Percentiles rank a stretch among this genome's conserved stretches.
phyloP scores from a whole-genome alignment of 2,113 vertebrate species.

The Lamprotornis superbus region DNA sequence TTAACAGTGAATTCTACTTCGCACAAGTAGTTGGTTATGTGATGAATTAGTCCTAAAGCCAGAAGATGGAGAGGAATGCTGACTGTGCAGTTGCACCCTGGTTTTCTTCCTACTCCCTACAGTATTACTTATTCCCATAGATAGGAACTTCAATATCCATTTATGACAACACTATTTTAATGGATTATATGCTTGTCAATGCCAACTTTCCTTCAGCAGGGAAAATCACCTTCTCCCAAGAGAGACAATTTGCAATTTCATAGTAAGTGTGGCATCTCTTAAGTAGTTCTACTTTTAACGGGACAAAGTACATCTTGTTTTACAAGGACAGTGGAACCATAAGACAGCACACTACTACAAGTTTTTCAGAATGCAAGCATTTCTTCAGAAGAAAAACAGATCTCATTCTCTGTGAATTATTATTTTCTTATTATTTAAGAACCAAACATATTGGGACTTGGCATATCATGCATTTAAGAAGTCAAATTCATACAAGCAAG shows the following conservation, averaged over 20 bases:
- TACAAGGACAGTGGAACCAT: neutral
- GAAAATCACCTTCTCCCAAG: slow-evolving; percentile 34
- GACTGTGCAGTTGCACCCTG: neutral
- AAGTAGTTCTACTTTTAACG: slow-evolving; percentile 46
- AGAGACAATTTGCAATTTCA: slow-evolving; percentile 6
- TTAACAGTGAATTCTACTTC: neutral
- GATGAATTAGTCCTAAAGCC: neutral
- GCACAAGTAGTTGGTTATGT: neutral
- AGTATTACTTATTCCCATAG: neutral
- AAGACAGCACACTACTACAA: neutral
- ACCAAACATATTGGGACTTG: neutral
- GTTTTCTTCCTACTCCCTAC: neutral
- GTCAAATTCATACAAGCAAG: neutral
- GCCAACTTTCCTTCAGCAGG: neutral
- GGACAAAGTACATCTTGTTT: neutral
- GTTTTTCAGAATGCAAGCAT: neutral
- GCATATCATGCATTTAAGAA: neutral
- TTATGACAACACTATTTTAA: neutral
- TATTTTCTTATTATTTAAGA: neutral
- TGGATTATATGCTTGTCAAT: slow-evolving; percentile 2
- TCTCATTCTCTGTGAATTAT: neutral
- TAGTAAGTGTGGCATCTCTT: neutral
- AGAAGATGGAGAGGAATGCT: neutral
- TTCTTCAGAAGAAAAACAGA: neutral
- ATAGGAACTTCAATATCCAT: neutral